These are phyloP conservation scores for Sitta carolinensis DNA, from an alignment of 2,797 vertebrate genomes.

Conservation along the genomic window DNA sequence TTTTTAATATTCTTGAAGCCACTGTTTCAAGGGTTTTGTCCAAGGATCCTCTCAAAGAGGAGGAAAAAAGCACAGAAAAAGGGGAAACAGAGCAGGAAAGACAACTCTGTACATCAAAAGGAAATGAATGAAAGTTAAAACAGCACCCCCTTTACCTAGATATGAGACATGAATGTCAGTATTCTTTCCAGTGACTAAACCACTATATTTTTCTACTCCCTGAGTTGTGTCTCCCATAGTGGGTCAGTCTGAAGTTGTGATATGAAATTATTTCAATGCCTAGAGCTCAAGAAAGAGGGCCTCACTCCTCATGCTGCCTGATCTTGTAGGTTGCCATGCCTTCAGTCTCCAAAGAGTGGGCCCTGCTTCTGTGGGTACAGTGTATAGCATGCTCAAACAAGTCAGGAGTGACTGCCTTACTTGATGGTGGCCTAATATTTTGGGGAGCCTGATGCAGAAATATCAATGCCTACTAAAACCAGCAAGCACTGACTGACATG, in stretches of 20 bases:
- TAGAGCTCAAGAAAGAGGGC: neutral
- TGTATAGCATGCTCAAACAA: neutral
- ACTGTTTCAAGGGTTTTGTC: neutral
- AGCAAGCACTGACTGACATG: accelerated
- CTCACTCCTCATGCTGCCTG: accelerated
- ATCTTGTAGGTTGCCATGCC: neutral
- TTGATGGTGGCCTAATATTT: neutral
- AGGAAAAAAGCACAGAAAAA: neutral
- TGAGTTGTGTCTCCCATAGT: neutral
- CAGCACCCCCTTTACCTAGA: neutral
- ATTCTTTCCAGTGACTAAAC: neutral
- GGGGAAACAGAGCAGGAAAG: neutral
- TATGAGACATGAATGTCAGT: neutral
- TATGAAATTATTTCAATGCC: neutral
- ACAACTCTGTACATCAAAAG: neutral
- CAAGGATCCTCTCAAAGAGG: neutral
- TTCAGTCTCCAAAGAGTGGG: accelerated
- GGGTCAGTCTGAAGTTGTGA: neutral
- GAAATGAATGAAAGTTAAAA: neutral
- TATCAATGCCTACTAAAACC: neutral
- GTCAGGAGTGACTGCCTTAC: neutral
- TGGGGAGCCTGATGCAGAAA: neutral
- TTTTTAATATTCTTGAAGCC: neutral
- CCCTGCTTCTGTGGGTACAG: accelerated
- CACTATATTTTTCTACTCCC: neutral